Conservation (phyloP, 2,797 vertebrate genomes). For the Rhynchonycteris naso region DNA sequence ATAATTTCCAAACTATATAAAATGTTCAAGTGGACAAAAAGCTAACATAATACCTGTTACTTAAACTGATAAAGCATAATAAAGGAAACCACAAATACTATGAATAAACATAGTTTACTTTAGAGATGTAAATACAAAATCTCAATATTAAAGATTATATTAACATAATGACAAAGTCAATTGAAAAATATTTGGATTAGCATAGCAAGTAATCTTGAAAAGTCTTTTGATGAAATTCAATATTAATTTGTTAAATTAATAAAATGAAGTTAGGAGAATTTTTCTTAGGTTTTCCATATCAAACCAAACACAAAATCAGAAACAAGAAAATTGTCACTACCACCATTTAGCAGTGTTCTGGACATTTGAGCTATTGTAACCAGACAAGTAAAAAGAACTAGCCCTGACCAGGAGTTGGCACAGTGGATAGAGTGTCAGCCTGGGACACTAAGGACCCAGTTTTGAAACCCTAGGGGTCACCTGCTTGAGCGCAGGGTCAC, state of each 20-base stretch:
- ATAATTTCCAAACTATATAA: not conserved
- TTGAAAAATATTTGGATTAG: not conserved
- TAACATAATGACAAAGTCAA: not conserved
- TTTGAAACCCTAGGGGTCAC: too few species aligned
- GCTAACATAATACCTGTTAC: not conserved
- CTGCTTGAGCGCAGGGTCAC: too few species aligned
- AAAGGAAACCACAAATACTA: constrained; percentile 6
- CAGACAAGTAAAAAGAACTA: not conserved
- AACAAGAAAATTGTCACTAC: not conserved
- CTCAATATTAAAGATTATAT: not conserved
- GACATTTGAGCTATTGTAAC: not conserved
- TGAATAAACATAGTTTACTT: not conserved
- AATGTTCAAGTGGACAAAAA: not conserved
- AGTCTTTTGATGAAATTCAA: constrained; percentile 3
- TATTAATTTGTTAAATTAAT: not conserved
- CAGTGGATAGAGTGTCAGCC: too few species aligned
- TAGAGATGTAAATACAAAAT: not conserved
- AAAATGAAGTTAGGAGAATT: not conserved
- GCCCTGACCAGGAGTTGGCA: not conserved
- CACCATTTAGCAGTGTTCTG: not conserved
- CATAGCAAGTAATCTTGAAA: not conserved
- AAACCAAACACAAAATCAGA: not conserved
- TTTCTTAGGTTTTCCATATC: not conserved
- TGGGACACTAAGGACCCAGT: too few species aligned
- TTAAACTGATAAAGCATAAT: not conserved